Evolutionary conservation across 1,140 invertebrate genomes (phyloP).

Genomic region (Bombus soroeensis): DNA sequence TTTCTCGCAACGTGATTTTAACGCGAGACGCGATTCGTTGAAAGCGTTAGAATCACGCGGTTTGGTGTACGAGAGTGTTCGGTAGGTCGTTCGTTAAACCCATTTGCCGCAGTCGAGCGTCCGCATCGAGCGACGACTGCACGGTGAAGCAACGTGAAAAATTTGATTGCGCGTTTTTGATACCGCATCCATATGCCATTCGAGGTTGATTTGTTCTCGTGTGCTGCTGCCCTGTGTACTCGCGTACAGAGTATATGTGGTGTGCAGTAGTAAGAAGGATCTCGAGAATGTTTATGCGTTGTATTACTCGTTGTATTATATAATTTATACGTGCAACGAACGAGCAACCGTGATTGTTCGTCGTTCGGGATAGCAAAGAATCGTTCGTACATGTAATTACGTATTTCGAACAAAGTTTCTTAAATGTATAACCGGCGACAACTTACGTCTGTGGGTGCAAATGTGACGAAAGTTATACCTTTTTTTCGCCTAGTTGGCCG

Average conservation of each 20-base stretch:
- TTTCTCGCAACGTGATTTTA: neutral
- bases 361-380: neutral
- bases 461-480: conserved; percentile 61
- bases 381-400: neutral
- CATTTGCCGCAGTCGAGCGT: conserved; percentile 23
- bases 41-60: neutral
- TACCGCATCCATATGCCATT: conserved; percentile 66
- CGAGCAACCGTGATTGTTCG: neutral
- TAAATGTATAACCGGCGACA: neutral
- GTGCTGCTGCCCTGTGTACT: conserved; percentile 24
- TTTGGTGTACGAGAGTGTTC: neutral
- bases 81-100: conserved; percentile 30
- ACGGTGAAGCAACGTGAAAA: neutral
- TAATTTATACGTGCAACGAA: neutral
- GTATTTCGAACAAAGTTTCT: neutral
- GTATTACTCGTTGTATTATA: too few relatives aligned
- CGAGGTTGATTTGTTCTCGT: conserved; percentile 37
- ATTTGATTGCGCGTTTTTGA: conserved; percentile 18
- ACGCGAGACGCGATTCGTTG: neutral
- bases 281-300: conserved; percentile 27
- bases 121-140: neutral
- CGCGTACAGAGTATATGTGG: conserved; percentile 4
- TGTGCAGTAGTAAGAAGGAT: neutral
- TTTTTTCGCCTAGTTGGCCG: conserved; percentile 61
- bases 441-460: conserved; percentile 54